A percentile compares a stretch with the other conserved stretches of the same genome.
Conservation (phyloP, 2,797 vertebrate genomes). For the Bradypodion pumilum region DNA sequence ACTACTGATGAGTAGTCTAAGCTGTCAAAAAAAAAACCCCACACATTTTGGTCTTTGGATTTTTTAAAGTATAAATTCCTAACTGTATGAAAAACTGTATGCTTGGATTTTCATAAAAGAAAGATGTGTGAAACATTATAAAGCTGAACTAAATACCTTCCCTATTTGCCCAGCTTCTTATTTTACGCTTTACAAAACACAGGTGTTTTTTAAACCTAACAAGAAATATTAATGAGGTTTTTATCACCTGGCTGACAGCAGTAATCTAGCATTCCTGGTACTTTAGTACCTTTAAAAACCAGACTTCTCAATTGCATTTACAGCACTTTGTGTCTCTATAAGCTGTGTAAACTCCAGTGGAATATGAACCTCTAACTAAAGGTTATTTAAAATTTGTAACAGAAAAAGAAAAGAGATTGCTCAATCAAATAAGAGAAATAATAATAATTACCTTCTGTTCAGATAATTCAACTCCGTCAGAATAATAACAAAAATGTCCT, state of each 20-base stretch:
- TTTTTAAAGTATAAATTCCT: constrained; percentile 64
- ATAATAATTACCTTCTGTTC: constrained; percentile 59
- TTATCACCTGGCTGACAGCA: constrained; percentile 26
- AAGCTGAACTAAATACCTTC: background rate
- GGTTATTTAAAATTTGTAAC: constrained; percentile 47
- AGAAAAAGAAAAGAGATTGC: constrained; percentile 7
- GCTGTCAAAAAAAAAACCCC: constrained; percentile 46
- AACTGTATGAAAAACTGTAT: constrained; percentile 39
- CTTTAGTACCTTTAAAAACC: background rate
- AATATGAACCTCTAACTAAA: constrained; percentile 43
- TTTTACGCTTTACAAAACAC: constrained; percentile 34
- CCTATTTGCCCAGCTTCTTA: background rate
- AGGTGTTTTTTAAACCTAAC: background rate
- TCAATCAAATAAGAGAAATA: background rate
- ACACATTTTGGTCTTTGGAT: constrained; percentile 71
- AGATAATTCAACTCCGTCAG: constrained; percentile 64
- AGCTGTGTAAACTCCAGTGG: constrained; percentile 35
- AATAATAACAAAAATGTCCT: constrained; percentile 20
- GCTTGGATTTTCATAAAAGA: constrained; percentile 66
- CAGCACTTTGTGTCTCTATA: constrained; percentile 39
- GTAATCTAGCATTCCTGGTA: constrained; percentile 32
- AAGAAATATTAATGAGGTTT: constrained; percentile 32
- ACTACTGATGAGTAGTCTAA: constrained; percentile 52
- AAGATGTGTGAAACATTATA: constrained; percentile 19
- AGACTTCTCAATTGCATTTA: constrained; percentile 4